Evolutionary conservation across 1,140 invertebrate species (phyloP), one percentile per base, ranked within the genome.

Genomic region (Choristoneura fumiferana): DNA sequence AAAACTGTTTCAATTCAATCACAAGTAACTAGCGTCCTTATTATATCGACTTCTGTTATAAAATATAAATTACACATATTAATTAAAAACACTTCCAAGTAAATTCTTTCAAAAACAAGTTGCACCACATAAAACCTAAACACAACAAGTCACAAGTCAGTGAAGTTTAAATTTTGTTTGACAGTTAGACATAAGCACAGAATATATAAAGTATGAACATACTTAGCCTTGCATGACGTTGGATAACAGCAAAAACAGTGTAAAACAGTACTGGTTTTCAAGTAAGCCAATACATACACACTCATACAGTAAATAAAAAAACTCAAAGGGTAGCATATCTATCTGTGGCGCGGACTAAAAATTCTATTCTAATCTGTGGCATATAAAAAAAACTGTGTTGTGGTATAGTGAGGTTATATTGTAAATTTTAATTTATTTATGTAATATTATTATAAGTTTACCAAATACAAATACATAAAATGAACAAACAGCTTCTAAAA

Each of bases 401-500:
- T 49, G 9, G 9, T 45, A 10, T 17, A 40, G 14, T 22, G 43
- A 33, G 43, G 43, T 49, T 49, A 49, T 10, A 22, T 15, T 43
- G 4, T 8, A 2, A 37, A 12, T 10, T 37, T 2, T 37, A 37
- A 9, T 37, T 37, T 37, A 37, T 37, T 29, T 37, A 33, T 49
- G 22, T 29, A 29, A 18, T 12, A 4, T 12, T 17, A 22, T 43
- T 49, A 12, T 3, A 43, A 33, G 22, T 18, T 10, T 2, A 22
- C 22, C 18, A 58, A 34, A 18, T 58, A 34, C 45, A 33, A 17
- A 8, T 10, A 57, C 17, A 0, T 37, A 69, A 70, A 69, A 87
- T 87, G 84, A 79, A 83, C 38, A 73, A 65, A 53, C 61, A 76
- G 45, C 52, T 86, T 4, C 54, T 86, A 15, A 78, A 82, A 60